Conservation (phyloP, 2,888 invertebrate species). For the Cheilosia urbana region DNA sequence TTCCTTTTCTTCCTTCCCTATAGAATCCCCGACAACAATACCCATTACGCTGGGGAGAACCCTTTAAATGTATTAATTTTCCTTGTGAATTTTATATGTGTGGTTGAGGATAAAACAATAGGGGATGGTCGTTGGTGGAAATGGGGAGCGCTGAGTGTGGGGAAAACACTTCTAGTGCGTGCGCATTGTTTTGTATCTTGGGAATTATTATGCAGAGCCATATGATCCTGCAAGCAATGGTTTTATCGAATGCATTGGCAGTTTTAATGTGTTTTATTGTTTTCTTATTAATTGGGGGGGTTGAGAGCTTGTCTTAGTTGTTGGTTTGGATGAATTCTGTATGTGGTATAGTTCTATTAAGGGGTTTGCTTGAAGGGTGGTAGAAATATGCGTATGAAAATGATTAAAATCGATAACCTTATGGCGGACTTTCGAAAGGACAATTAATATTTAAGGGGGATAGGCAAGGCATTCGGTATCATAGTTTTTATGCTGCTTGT, state of each 20-base stretch:
- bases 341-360: background rate
- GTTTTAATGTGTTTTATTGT: constrained; percentile 18
- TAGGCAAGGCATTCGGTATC: background rate
- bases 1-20: background rate
- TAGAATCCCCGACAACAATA: constrained; percentile 50
- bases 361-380: background rate
- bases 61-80: constrained; percentile 47
- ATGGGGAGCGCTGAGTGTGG: constrained; percentile 2
- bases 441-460: background rate
- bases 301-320: constrained; percentile 28
- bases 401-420: constrained; percentile 48
- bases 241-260: constrained; percentile 48
- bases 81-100: constrained; percentile 20
- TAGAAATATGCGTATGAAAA: constrained; percentile 19
- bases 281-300: constrained; percentile 24
- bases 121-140: constrained; percentile 38
- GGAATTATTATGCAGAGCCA: constrained; percentile 50
- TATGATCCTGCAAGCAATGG: constrained; percentile 60
- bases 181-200: constrained; percentile 67
- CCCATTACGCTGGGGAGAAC: constrained; percentile 46
- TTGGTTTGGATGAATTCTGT: constrained; percentile 6
- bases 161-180: constrained; percentile 67
- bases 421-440: constrained; percentile 2
- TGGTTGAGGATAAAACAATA: constrained; percentile 2
- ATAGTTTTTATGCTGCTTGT: too few species aligned